phyloP scores from a whole-genome alignment of 2,888 invertebrate species.

The Pyrrhosoma nymphula region DNA sequence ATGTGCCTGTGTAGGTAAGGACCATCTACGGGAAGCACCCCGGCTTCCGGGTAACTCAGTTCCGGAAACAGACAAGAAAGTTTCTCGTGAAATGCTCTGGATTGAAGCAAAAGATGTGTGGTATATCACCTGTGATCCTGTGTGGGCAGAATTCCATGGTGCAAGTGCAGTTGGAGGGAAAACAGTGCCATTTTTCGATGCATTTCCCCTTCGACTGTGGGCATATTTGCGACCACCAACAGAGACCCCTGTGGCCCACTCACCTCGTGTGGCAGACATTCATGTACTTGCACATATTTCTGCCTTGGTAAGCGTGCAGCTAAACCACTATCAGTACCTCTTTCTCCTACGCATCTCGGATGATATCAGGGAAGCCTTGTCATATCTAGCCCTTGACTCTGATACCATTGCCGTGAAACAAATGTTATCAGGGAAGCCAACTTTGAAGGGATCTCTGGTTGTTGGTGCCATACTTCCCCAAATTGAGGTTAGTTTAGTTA shows the following conservation, averaged over 20 bases:
- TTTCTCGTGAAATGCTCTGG: constrained; percentile 81
- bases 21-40: constrained; percentile 78
- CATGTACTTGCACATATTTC: constrained; percentile 90
- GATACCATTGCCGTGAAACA: constrained; percentile 81
- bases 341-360: constrained; percentile 93
- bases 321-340: constrained; percentile 96
- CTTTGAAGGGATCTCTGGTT: constrained; percentile 80
- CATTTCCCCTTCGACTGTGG: constrained; percentile 94
- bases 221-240: constrained; percentile 78
- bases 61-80: constrained; percentile 35
- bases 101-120: constrained; percentile 93
- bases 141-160: constrained; percentile 96
- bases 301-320: constrained; percentile 91
- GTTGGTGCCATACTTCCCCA: constrained; percentile 91
- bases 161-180: constrained; percentile 86
- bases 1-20: constrained; percentile 75
- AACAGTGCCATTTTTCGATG: constrained; percentile 90
- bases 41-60: constrained; percentile 63
- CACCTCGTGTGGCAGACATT: constrained; percentile 81
- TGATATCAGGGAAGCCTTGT: constrained; percentile 87
- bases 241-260: constrained; percentile 66
- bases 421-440: background rate
- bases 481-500: constrained; percentile 91
- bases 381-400: constrained; percentile 89
- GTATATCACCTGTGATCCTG: constrained; percentile 91